Evolutionary conservation across 1,140 invertebrate species (phyloP).

Genomic region (Hyles euphorbiae): DNA sequence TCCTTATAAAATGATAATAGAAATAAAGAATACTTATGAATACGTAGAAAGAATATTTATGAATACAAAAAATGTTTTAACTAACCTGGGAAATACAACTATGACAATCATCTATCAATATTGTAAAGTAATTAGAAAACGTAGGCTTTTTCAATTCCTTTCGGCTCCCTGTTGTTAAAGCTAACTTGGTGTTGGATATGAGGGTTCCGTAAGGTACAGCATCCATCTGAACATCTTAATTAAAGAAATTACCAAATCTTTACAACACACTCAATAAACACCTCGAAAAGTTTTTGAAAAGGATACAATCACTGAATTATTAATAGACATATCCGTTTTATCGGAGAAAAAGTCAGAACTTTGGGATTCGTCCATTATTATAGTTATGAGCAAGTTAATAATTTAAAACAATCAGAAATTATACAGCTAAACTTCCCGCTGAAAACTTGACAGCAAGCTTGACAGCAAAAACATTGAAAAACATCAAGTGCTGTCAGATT

Average conservation of each 20-base stretch:
- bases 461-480: too few species aligned
- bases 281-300: conserved; percentile 11
- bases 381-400: not conserved
- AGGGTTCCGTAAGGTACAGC: conserved; percentile 29
- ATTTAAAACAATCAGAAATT: not conserved
- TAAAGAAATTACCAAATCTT: conserved; percentile 10
- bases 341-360: conserved; percentile 38
- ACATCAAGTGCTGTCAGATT: too few species aligned
- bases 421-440: too few species aligned
- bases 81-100: conserved; percentile 42
- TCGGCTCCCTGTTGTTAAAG: conserved; percentile 7
- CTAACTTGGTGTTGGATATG: conserved; percentile 30
- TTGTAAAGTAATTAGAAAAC: conserved; percentile 26
- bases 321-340: conserved; percentile 19
- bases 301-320: conserved; percentile 29
- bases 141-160: conserved; percentile 18
- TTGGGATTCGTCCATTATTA: conserved; percentile 43
- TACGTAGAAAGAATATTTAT: too few species aligned
- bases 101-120: conserved; percentile 37
- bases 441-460: too few species aligned
- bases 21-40: too few species aligned
- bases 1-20: too few species aligned
- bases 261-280: not conserved
- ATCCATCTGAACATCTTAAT: conserved; percentile 28
- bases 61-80: too few species aligned